Evolutionary conservation across 1,140 invertebrate species (phyloP), one percentile per base, ranked within the genome.

Genomic region (Drosophila kanapiae): DNA sequence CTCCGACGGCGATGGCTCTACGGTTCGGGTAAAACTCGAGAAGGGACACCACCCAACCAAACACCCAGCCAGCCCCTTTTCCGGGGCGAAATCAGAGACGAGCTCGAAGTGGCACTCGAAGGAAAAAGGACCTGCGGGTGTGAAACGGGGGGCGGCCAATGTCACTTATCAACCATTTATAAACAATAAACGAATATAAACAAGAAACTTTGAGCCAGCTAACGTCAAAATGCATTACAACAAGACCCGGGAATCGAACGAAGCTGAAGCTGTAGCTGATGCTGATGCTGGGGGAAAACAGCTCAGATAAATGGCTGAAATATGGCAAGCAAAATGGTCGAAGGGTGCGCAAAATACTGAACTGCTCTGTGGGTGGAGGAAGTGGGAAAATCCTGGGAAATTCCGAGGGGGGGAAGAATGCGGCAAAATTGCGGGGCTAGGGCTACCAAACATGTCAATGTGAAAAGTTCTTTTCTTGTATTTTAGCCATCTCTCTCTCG

Each of bases 121-220:
- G 67, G 37, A 48, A 11, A 23, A 23, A 23, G 23, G 23, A 23
- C 1, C 23, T 23, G 23, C 1, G 23, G 23, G 23, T 23, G 23
- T 23, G 23, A 23, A 23, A 3, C 23, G 23, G 23, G 23, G 23
- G 64, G 16, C 31, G 14, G 67, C 57, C 78, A 37, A 37, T 54
- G 83, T 84, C 83, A 87, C 83, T 87, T 87, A 87, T 87, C 83
- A 88, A 80, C 84, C 84, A 87, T 87, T 87, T 87, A 87, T 87
- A 87, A 87, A 87, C 83, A 87, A 87, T 87, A 87, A 87, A 80
- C 83, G 83, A 87, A 87, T 86, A 86, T 87, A 87, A 87, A 86
- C 82, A 86, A 87, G 80, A 87, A 87, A 87, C 83, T 86, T 86
- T 83, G 78, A 64, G 57, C 65, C 59, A 71, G 57, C 75, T 68